phyloP scores from a whole-genome alignment of 1,140 invertebrate species.

The Zaprionus taronus region DNA sequence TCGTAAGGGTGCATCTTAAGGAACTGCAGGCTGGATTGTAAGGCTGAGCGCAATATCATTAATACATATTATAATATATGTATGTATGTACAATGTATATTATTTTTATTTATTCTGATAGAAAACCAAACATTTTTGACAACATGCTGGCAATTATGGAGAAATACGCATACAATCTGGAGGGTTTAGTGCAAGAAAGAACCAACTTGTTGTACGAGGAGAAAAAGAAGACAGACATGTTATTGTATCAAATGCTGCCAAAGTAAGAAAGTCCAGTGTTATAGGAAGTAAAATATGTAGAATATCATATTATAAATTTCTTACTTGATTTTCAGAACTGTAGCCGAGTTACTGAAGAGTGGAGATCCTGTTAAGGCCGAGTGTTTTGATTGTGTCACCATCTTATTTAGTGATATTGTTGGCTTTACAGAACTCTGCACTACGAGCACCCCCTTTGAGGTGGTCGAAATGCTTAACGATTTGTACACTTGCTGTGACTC shows the following conservation, averaged over 20 bases:
- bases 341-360: constrained; percentile 94
- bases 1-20: constrained; percentile 89
- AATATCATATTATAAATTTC: neutral
- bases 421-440: constrained; percentile 98
- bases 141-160: constrained; percentile 98
- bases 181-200: constrained; percentile 94
- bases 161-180: constrained; percentile 97
- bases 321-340: constrained; percentile 88
- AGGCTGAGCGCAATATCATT: constrained; percentile 65
- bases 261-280: constrained; percentile 86
- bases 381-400: constrained; percentile 94
- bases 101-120: neutral
- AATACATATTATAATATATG: neutral
- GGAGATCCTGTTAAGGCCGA: constrained; percentile 95
- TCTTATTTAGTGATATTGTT: constrained; percentile 97
- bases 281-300: neutral
- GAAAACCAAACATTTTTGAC: constrained; percentile 97
- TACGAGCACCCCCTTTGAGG: constrained; percentile 93
- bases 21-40: constrained; percentile 91
- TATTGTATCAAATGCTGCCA: constrained; percentile 95
- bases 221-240: constrained; percentile 96
- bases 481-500: constrained; percentile 97
- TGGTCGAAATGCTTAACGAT: constrained; percentile 94
- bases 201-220: constrained; percentile 96
- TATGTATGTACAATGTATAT: neutral